Conservation (phyloP, 64 coral and sea anemone genomes). For the Stichodactyla helianthus region DNA sequence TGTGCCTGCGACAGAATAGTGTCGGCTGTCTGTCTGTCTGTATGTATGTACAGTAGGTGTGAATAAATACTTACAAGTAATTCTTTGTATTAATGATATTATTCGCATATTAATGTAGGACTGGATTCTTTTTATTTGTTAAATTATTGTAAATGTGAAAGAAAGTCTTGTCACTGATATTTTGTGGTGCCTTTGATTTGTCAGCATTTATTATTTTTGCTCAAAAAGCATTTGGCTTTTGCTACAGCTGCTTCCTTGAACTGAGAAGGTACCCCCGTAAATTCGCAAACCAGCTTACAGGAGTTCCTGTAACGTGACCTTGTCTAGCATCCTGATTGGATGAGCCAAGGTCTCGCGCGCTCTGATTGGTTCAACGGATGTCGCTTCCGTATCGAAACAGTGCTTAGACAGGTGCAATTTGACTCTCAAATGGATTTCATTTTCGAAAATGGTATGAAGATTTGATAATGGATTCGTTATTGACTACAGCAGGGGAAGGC, state of each 20-base stretch:
- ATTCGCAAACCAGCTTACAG: too few relatives aligned
- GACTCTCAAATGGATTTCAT: too few relatives aligned
- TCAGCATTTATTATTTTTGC: not conserved
- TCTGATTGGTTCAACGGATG: not conserved
- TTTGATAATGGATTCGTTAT: too few relatives aligned
- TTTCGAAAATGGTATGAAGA: too few relatives aligned
- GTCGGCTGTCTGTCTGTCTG: not conserved
- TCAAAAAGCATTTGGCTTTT: too few relatives aligned
- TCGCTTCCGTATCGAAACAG: not conserved
- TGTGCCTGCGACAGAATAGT: not conserved
- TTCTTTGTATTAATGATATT: conserved; percentile 24
- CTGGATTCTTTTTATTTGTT: conserved; percentile 17
- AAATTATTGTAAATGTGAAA: conserved; percentile 22
- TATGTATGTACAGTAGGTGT: not conserved
- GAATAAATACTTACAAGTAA: not conserved
- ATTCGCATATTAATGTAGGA: not conserved
- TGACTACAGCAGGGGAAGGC: too few relatives aligned
- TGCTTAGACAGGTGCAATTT: too few relatives aligned
- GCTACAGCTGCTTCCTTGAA: not conserved
- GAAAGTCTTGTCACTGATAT: not conserved
- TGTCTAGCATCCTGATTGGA: not conserved
- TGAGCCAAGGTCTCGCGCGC: not conserved
- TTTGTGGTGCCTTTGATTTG: not conserved
- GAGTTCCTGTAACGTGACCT: not conserved
- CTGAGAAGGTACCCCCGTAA: not conserved